These are phyloP conservation scores for Papilio polytes DNA, from an alignment of 1,140 invertebrate genomes.

Conservation along the genomic window DNA sequence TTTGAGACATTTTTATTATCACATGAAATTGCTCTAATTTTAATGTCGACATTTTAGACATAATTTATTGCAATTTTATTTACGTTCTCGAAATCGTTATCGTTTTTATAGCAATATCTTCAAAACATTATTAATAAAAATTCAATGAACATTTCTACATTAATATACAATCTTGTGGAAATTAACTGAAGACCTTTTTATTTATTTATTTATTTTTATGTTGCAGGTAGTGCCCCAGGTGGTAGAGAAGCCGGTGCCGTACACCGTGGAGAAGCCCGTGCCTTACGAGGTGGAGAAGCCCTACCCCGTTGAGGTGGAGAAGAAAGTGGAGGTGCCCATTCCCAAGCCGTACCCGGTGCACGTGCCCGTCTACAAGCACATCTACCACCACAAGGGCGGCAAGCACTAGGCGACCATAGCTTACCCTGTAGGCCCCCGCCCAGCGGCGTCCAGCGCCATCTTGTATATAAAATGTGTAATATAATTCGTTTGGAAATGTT, in stretches of 20 bases:
- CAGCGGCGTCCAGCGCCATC: not conserved
- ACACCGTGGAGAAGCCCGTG: constrained; percentile 90
- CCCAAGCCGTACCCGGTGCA: constrained; percentile 91
- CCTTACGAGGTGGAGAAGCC: constrained; percentile 91
- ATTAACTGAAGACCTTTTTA: not conserved
- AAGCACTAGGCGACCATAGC: constrained; percentile 76
- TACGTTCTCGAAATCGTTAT: not conserved
- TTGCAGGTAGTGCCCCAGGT: constrained; percentile 84
- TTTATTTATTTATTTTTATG: too few relatives aligned
- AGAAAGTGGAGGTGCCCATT: constrained; percentile 90
- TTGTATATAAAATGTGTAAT: constrained; percentile 41
- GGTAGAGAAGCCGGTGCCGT: constrained; percentile 90
- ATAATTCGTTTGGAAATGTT: constrained; percentile 63
- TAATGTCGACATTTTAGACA: not conserved
- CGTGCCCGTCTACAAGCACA: constrained; percentile 92
- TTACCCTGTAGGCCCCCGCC: constrained; percentile 58
- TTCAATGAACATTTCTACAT: not conserved
- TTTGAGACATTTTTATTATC: not conserved
- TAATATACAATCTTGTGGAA: not conserved
- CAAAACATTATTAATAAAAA: not conserved
- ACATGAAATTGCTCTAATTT: constrained; percentile 4
- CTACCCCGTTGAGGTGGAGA: constrained; percentile 90
- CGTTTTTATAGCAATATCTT: not conserved
- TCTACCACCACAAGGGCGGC: constrained; percentile 88
- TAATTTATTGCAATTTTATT: constrained; percentile 41